phyloP scores from a whole-genome alignment of 1,140 invertebrate genomes.

The Pristionchus pacificus region DNA sequence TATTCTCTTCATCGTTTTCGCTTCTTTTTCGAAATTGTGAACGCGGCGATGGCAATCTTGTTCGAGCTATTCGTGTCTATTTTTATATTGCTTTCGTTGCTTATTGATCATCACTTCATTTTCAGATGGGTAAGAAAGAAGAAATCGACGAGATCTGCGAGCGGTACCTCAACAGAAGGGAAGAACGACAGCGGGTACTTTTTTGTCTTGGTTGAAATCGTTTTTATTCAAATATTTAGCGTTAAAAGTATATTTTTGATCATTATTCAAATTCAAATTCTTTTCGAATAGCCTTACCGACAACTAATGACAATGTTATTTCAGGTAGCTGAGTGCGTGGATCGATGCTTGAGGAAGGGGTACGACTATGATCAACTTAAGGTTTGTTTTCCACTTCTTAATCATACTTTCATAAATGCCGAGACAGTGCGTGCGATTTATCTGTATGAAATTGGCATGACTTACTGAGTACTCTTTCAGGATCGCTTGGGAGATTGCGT shows the following conservation, averaged over 20 bases:
- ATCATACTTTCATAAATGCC: neutral
- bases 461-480: constrained; percentile 2
- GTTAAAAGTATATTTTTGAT: no score
- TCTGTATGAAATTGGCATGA: neutral
- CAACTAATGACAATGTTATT: neutral
- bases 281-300: no score
- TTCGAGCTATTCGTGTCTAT: no score
- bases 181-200: constrained; percentile 22
- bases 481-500: constrained; percentile 18
- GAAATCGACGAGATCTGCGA: constrained; percentile 24
- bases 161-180: constrained; percentile 16
- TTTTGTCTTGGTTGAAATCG: constrained; percentile 7
- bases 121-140: constrained; percentile 22
- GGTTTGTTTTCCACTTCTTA: neutral
- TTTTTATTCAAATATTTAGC: neutral
- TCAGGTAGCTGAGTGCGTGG: constrained; percentile 17
- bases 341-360: constrained; percentile 24
- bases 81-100: no score
- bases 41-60: no score
- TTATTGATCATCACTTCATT: no score
- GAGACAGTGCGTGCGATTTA: constrained; percentile 1
- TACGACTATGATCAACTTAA: constrained; percentile 21
- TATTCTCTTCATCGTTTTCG: no score
- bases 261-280: no score
- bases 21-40: no score